Evolutionary conservation across 2,888 invertebrate species (phyloP), one percentile per base, ranked within the genome.

Genomic region (Xylophagus ater): DNA sequence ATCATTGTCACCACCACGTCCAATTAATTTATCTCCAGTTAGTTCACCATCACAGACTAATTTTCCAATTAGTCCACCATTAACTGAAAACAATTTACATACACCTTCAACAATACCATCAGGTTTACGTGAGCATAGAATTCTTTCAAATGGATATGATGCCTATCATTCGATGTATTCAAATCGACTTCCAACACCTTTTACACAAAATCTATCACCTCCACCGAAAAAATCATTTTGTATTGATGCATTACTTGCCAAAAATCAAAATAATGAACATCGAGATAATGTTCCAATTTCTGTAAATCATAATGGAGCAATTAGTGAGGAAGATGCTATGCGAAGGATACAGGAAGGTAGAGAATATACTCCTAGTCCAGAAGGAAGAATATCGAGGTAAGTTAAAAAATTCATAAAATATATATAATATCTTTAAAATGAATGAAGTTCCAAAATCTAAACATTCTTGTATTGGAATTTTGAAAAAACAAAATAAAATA

Each of bases 221-320:
- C 43, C 38, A 24, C 60, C 59, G 4, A 80, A 80, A 49, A 82
- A 84, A 36, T 88, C 89, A 0, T 92, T 92, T 57, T 88, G 90
- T 57, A 92, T 92, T 49, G 92, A 92, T 55, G 89, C 90, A 0
- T 62, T 92, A 3, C 63, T 92, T 3, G 86, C 87, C 0, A 73
- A 76, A 37, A 73, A 61, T 46, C 63, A 60, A 37, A 54, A 60
- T 37, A 54, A 53, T 42, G 57, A 60, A 2, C 21, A 26, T 9
- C 26, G n/a, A 13, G 40, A 34, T 10, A n/a, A 14, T 24, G 17
- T 26, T 20, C 19, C 8, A 4, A n/a, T 12, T 10, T 12, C 19
- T 9, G 51, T 61, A 1, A 58, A 26, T 9, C 44, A 42, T 15
- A 60, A 31, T 59, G 55, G 18, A 51, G 45, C 10, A 46, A 4